phyloP scores from a whole-genome alignment of 2,888 invertebrate species.

The Cactoblastis cactorum region DNA sequence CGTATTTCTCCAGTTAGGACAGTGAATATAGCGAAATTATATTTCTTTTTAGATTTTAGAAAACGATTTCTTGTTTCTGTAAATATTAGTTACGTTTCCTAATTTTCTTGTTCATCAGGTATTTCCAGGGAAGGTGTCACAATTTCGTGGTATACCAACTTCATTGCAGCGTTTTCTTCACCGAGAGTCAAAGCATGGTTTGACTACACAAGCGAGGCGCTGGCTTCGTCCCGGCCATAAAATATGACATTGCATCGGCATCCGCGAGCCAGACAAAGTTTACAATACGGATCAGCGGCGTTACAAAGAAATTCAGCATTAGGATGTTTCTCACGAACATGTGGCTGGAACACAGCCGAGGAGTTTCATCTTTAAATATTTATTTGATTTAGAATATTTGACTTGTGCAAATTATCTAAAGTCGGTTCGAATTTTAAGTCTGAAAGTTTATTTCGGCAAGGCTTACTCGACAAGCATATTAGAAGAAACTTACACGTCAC shows the following conservation, averaged over 20 bases:
- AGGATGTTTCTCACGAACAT: conserved; percentile 66
- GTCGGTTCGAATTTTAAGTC: neutral
- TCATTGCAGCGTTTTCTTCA: too few species aligned
- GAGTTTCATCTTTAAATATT: neutral
- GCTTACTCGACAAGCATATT: neutral
- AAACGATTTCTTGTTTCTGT: too few species aligned
- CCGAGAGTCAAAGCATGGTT: too few species aligned
- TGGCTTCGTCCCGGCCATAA: neutral
- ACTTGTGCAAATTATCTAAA: too few species aligned
- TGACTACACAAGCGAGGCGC: neutral
- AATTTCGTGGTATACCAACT: too few species aligned
- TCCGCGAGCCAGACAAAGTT: neutral
- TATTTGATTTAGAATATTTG: too few species aligned
- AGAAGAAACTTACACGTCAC: conserved; percentile 26
- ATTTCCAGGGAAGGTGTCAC: too few species aligned
- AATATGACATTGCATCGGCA: neutral
- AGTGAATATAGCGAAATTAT: too few species aligned
- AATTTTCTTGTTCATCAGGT: too few species aligned
- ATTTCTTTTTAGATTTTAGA: too few species aligned
- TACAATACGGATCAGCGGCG: conserved; percentile 38
- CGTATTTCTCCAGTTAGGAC: too few species aligned
- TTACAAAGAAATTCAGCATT: conserved; percentile 57
- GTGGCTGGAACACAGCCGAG: conserved; percentile 33
- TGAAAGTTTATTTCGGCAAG: neutral
- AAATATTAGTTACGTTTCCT: too few species aligned